Percentiles rank a stretch among this genome's conserved stretches.
These are phyloP conservation scores for Rhinichthys klamathensis DNA, from an alignment of 2,113 vertebrate species.

Conservation along the genomic window DNA sequence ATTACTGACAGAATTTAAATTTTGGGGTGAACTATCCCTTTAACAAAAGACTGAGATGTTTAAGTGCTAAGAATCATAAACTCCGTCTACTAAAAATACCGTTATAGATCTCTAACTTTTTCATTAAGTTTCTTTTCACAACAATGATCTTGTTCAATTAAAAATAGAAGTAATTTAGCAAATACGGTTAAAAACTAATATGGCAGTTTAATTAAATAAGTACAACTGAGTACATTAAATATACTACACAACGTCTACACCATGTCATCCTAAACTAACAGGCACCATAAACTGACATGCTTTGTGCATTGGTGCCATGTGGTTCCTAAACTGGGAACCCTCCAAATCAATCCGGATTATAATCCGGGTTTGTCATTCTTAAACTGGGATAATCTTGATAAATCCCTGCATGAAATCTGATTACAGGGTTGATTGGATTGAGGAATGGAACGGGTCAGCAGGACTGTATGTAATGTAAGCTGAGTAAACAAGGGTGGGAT, in stretches of 20 bases:
- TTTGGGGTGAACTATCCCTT: too few species aligned
- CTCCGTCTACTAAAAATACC: neutral
- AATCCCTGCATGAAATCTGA: slow-evolving; percentile 72
- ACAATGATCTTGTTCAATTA: too few species aligned
- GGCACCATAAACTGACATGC: neutral
- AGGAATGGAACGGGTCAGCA: slow-evolving; percentile 66
- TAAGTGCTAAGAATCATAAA: neutral
- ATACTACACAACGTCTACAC: neutral
- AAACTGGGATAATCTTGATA: slow-evolving; percentile 67
- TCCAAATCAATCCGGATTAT: slow-evolving; percentile 66
- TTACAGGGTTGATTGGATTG: slow-evolving; percentile 75
- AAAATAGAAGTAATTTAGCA: neutral
- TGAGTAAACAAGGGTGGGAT: slow-evolving; percentile 9
- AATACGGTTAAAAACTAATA: neutral
- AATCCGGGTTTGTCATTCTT: slow-evolving; percentile 62
- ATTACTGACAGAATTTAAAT: too few species aligned
- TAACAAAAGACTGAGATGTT: too few species aligned
- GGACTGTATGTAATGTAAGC: slow-evolving; percentile 55
- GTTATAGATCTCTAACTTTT: neutral
- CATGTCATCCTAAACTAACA: neutral
- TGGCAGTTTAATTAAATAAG: neutral
- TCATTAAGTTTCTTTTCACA: too few species aligned
- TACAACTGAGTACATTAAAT: neutral
- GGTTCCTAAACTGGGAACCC: slow-evolving; percentile 2
- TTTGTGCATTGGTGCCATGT: neutral